Percentiles rank a stretch among this genome's conserved stretches.
Conservation (phyloP, 1,140 invertebrate species). For the Procambarus clarkii region DNA sequence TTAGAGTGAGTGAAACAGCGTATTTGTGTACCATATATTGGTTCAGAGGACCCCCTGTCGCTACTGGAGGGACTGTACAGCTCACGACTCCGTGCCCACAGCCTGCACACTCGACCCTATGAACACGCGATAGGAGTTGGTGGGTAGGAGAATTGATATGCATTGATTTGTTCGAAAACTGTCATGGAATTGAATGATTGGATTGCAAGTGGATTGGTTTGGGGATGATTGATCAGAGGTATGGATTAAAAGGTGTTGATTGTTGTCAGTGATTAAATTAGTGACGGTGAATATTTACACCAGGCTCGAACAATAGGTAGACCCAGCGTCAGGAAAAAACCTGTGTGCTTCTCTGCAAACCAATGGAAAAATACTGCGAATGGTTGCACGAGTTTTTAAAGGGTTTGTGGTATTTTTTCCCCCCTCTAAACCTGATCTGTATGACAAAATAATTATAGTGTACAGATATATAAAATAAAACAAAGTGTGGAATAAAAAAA, state of each 20-base stretch:
- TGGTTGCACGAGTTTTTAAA: neutral
- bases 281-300: conserved; percentile 61
- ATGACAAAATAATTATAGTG: neutral
- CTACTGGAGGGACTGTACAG: neutral
- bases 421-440: neutral
- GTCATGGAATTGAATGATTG: conserved; percentile 63
- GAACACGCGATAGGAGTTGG: neutral
- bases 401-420: neutral
- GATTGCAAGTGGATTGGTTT: conserved; percentile 65
- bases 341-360: neutral
- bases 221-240: conserved; percentile 66
- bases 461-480: neutral
- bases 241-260: conserved; percentile 68
- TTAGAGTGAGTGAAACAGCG: conserved; percentile 59
- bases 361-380: conserved; percentile 12
- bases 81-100: neutral
- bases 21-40: conserved; percentile 55
- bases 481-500: conserved; percentile 7
- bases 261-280: conserved; percentile 65
- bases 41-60: neutral
- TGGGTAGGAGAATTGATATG: conserved; percentile 55
- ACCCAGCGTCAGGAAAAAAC: neutral
- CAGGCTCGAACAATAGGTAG: neutral
- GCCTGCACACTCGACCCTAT: conserved; percentile 22
- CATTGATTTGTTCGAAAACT: conserved; percentile 65